Evolutionary conservation across 2,797 vertebrate species (phyloP).

Genomic region (Cryptoprocta ferox): DNA sequence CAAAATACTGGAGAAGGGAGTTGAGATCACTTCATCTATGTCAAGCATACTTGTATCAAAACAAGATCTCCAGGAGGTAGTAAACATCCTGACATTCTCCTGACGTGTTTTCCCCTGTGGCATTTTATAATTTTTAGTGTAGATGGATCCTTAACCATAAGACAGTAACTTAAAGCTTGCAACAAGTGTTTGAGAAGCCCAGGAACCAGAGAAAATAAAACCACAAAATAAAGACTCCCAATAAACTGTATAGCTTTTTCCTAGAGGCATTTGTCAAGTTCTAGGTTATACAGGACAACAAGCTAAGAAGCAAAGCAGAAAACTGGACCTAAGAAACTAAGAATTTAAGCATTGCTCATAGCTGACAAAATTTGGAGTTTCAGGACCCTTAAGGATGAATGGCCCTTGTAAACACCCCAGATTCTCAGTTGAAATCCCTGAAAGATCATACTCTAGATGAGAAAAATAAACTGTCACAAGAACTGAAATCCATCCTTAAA

Average conservation of each 20-base stretch:
- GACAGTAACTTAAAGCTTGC: not conserved
- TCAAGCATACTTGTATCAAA: not conserved
- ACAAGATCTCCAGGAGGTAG: not conserved
- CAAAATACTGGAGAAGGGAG: not conserved
- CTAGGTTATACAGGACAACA: not conserved
- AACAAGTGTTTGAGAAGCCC: not conserved
- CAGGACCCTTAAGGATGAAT: not conserved
- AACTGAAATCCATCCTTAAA: not conserved
- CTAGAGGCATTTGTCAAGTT: not conserved
- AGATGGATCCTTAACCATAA: not conserved
- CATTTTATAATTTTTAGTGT: not conserved
- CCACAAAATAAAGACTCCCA: not conserved
- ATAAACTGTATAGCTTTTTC: not conserved
- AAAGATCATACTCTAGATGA: not conserved
- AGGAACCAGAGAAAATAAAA: not conserved
- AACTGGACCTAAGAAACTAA: not conserved
- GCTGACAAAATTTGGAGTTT: not conserved
- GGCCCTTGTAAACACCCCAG: not conserved
- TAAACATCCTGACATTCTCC: not conserved
- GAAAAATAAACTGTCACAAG: not conserved
- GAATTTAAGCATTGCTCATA: not conserved
- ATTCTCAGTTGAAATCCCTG: not conserved
- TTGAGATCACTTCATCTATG: not conserved
- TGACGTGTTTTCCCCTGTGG: not conserved
- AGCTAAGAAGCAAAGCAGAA: not conserved